Conservation (phyloP, 2,888 invertebrate genomes). For the Leucophora obtusa region DNA sequence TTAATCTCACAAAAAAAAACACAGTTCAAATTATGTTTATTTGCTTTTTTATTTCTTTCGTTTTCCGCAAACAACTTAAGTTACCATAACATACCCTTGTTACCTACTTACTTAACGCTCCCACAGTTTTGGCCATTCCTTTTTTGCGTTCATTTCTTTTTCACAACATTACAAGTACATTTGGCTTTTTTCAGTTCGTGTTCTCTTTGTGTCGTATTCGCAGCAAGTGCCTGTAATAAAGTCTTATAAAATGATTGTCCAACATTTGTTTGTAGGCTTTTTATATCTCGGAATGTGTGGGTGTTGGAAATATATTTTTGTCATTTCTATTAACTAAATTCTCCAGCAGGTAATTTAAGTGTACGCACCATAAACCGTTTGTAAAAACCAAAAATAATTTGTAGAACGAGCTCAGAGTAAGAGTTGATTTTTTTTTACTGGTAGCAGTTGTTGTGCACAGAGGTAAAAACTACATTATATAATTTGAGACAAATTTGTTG, state of each 20-base stretch:
- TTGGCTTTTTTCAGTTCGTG: constrained; percentile 8
- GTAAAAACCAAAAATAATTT: constrained; percentile 42
- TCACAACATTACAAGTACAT: constrained; percentile 20
- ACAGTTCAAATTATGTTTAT: constrained; percentile 39
- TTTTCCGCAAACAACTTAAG: constrained; percentile 32
- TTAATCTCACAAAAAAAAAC: constrained; percentile 42
- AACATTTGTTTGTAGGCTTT: constrained; percentile 31
- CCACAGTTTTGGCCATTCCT: constrained; percentile 18
- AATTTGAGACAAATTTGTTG: constrained; percentile 64
- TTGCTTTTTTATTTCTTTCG: constrained; percentile 10
- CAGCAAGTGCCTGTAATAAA: constrained; percentile 37
- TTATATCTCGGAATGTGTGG: background rate
- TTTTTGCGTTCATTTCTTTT: constrained; percentile 33
- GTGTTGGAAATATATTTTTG: constrained; percentile 50
- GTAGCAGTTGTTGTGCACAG: background rate
- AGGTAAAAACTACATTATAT: constrained; percentile 43
- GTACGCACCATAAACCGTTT: constrained; percentile 55
- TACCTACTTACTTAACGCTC: constrained; percentile 7
- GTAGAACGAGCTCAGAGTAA: background rate
- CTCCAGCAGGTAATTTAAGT: constrained; percentile 61
- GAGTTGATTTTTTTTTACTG: background rate
- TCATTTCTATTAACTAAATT: constrained; percentile 60
- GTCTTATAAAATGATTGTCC: constrained; percentile 53
- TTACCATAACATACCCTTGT: constrained; percentile 33
- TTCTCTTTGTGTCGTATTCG: background rate